Evolutionary conservation across 2,113 vertebrate genomes (phyloP).

Genomic region (Sclerurus mexicanus): DNA sequence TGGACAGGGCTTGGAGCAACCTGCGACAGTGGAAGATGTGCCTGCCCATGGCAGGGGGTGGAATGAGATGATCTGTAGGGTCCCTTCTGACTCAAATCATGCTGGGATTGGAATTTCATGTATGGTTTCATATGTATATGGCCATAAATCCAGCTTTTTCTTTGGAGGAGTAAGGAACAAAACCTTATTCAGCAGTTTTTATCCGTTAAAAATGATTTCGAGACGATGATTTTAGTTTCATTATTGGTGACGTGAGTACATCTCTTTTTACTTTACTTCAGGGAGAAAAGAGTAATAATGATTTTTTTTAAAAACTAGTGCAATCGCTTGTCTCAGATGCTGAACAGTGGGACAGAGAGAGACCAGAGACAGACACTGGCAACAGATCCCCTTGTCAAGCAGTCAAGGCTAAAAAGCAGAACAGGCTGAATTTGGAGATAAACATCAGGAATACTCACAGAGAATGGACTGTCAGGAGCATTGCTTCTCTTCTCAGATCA

Average conservation of each 20-base stretch:
- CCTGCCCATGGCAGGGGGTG: not conserved
- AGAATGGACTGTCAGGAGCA: rapidly evolving
- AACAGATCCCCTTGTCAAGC: not conserved
- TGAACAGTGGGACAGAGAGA: not conserved
- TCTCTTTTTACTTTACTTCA: not conserved
- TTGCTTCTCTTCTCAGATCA: not conserved
- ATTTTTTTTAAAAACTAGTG: not conserved
- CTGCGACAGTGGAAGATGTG: not conserved
- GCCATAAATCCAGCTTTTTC: not conserved
- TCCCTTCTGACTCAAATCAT: not conserved
- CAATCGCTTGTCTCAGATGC: not conserved
- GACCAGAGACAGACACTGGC: not conserved
- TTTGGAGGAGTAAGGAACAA: not conserved
- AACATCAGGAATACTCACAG: not conserved
- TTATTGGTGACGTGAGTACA: not conserved
- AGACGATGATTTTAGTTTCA: not conserved
- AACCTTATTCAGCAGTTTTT: not conserved
- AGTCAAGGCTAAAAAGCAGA: not conserved
- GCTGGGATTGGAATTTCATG: not conserved
- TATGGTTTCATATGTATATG: not conserved
- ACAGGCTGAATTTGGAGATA: not conserved
- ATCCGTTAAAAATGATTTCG: not conserved
- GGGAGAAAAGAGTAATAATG: not conserved
- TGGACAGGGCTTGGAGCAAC: not conserved
- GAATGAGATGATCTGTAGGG: not conserved